A percentile compares a stretch with the other conserved stretches of the same genome.
These are phyloP conservation scores for Trissolcus japonicus DNA, from an alignment of 2,888 invertebrate species.

Conservation along the genomic window DNA sequence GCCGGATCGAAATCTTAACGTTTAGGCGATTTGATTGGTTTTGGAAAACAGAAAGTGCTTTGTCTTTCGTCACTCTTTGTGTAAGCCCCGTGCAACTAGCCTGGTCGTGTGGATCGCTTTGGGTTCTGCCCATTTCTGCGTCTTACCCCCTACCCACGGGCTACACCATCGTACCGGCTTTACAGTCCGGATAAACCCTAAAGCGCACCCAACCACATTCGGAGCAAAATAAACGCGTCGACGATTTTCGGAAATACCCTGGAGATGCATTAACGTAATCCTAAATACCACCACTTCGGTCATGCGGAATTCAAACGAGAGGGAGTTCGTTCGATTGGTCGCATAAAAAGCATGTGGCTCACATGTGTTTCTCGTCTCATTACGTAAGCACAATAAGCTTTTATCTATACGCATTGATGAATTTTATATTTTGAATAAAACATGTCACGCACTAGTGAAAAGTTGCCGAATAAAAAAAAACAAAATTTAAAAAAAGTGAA, in stretches of 20 bases:
- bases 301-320: conserved; percentile 67
- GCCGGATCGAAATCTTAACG: conserved; percentile 20
- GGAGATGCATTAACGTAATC: conserved; percentile 67
- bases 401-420: conserved; percentile 19
- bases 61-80: conserved; percentile 53
- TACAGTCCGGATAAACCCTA: conserved; percentile 56
- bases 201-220: conserved; percentile 56
- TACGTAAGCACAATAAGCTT: conserved; percentile 56
- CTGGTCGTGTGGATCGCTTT: conserved; percentile 52
- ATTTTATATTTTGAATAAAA: neutral
- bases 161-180: conserved; percentile 58
- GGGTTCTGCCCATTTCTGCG: conserved; percentile 30
- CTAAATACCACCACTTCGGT: conserved; percentile 65
- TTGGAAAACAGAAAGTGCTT: conserved; percentile 44
- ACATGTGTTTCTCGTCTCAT: conserved; percentile 43
- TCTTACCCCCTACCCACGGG: conserved; percentile 59
- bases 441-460: neutral
- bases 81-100: conserved; percentile 56
- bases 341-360: conserved; percentile 45
- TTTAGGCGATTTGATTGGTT: conserved; percentile 40
- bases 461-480: neutral
- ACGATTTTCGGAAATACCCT: conserved; percentile 66
- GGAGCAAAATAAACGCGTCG: conserved; percentile 63
- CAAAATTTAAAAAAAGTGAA: neutral
- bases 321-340: conserved; percentile 58